Evolutionary conservation across 2,113 vertebrate species (phyloP), one percentile per base, ranked within the genome.

Genomic region (Nicator chloris): DNA sequence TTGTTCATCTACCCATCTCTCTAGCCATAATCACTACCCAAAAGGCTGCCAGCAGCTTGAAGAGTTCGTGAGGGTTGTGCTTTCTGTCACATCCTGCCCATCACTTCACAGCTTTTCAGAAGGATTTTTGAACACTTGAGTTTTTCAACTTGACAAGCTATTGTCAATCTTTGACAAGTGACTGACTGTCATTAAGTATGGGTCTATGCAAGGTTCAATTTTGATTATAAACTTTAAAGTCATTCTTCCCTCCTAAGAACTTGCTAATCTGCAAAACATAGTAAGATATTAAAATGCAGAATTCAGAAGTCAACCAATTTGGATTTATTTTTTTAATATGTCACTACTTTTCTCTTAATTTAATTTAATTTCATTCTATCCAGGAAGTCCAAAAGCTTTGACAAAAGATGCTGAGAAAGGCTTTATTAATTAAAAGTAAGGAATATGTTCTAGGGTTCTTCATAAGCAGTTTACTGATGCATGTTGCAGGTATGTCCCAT

Each of bases 401-500:
- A 76, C 86, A 45, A 68, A 77, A 50, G 22, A 50, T 39, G 57
- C 15, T 40, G 16, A 28, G 68, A 72, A 92, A 86, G 13, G 13
- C 20, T 69, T 82, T 60, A 64, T 57, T 82, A 40, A 82, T n/a
- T 73, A 54, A 24, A 88, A 70, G 33, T 27, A 77, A 82, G 27
- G 35, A 89, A 18, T 49, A 53, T 4, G 4, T 76, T 88, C 71
- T 42, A 30, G 12, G 37, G 63, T 8, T 87, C 26, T 44, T 76
- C 53, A 51, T 35, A 49, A 80, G 39, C 82, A 90, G 50, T 54
- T 91, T 47, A 80, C 13, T 85, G 70, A 94, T 85, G 68, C 24
- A 70, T 69, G 64, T 30, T 77, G 42, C 87, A 96, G 94, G 95
- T 96, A 96, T n/a, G 50, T 80, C 78, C 82, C 39, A 40, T 21